Evolutionary conservation across 2,888 invertebrate species (phyloP).

Genomic region (Epinotia bilunana): DNA sequence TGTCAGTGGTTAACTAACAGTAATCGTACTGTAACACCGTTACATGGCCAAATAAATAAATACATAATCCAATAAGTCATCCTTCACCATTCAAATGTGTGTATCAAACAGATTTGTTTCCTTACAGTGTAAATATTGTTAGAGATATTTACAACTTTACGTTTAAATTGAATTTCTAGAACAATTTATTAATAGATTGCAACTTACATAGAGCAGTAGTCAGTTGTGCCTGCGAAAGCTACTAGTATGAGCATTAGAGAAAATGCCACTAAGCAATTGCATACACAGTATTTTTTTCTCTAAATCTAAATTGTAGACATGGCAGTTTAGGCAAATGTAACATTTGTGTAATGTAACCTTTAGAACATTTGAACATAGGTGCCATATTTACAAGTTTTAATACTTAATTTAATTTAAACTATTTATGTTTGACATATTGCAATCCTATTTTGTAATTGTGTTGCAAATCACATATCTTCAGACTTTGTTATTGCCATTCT

Average conservation of each 20-base stretch:
- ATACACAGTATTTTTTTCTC: neutral
- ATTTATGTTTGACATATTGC: conserved; percentile 9
- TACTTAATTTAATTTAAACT: conserved; percentile 19
- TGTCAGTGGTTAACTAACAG: no score
- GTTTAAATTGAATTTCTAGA: conserved; percentile 26
- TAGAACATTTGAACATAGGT: neutral
- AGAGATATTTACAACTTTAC: conserved; percentile 47
- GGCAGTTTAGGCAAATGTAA: neutral
- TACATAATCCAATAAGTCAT: conserved; percentile 46
- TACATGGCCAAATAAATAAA: conserved; percentile 46
- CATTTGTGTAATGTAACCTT: neutral
- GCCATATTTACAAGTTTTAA: conserved; percentile 9
- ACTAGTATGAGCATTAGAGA: neutral
- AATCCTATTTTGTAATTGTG: neutral
- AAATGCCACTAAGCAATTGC: neutral
- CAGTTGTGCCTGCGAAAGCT: neutral
- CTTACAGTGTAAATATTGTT: conserved; percentile 10
- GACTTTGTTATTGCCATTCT: neutral
- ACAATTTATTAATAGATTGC: conserved; percentile 4
- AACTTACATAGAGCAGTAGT: neutral
- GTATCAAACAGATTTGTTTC: conserved; percentile 11
- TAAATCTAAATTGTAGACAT: neutral
- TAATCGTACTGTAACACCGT: no score
- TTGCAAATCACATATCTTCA: neutral
- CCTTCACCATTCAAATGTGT: conserved; percentile 32